Base-by-base conservation (phyloP, 2,797 vertebrate species). In the Chloroceryle inda region DNA sequence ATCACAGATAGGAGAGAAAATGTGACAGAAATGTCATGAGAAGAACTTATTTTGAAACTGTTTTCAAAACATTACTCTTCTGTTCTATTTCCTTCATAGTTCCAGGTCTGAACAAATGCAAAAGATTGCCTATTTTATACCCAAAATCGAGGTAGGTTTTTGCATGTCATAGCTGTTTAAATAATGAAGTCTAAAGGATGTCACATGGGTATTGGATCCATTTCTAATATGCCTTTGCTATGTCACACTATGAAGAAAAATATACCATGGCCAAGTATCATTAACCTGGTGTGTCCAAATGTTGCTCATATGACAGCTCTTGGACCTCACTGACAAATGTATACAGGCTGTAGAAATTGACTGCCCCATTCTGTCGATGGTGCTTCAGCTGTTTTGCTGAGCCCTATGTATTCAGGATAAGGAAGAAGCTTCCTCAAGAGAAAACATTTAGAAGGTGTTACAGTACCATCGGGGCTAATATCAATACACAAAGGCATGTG, bases 301-400 rank as follows among this genome's bases (percentile, higher is more conserved):
- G 0, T 27, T 66, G 21, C 35, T 31, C 0, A 0, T 27, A n/a
- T 0, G 2, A 23, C 24, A 62, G 19, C 35, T 72, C 71, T 42
- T 38, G 10, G 21, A 40, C 44, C 29, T 85, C 52, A n/a, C 16
- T 27, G 49, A 33, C n/a, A 78, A 67, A 50, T 31, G 14, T 7
- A 16, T 29, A 22, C 5, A n/a, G 15, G 9, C 33, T 19, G 11
- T 4, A 58, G 67, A 85, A 75, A 55, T 10, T 1, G 2, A 27
- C 21, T 31, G 10, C 27, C 45, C 21, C 33, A 3, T 35, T 59
- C 38, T 59, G 13, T 53, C 45, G 15, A 10, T 7, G 23, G 13
- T 12, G 6, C 2, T 4, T 22, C 26, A 84, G 52, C n/a, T 86
- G 12, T 45, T 37, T 63, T 8, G 10, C 42, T 45, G 44, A 69